phyloP scores from a whole-genome alignment of 2,113 vertebrate genomes.

The Romanogobio albipinnatus region DNA sequence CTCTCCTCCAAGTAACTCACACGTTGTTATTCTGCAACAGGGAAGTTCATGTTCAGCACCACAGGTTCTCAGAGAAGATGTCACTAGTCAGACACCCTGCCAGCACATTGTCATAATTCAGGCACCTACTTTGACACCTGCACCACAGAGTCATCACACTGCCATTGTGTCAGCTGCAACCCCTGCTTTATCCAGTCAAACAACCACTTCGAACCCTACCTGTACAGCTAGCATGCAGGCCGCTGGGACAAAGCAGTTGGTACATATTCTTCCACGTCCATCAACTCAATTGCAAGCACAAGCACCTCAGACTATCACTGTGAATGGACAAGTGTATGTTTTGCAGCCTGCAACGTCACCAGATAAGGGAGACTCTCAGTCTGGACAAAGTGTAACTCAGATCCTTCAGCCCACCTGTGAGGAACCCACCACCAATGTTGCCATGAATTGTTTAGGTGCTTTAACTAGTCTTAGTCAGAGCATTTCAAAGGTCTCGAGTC shows the following conservation, averaged over 20 bases:
- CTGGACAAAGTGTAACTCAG: slow-evolving; percentile 82
- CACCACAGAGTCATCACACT: slow-evolving; percentile 76
- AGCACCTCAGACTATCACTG: slow-evolving; percentile 92
- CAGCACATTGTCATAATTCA: slow-evolving; percentile 99
- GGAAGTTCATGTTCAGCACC: slow-evolving; percentile 81
- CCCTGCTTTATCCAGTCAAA: slow-evolving; percentile 74
- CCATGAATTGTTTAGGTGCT: slow-evolving; percentile 93
- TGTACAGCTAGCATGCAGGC: slow-evolving; percentile 82
- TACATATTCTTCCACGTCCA: slow-evolving; percentile 95
- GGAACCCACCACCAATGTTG: slow-evolving; percentile 92
- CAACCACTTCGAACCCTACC: slow-evolving; percentile 71
- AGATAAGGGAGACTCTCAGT: slow-evolving; percentile 81
- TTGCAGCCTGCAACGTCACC: slow-evolving; percentile 91
- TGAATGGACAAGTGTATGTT: slow-evolving; percentile 96
- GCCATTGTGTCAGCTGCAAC: slow-evolving; percentile 79
- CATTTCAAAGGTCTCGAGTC: slow-evolving; percentile 90
- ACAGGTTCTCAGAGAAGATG: slow-evolving; percentile 84
- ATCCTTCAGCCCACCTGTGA: slow-evolving; percentile 93
- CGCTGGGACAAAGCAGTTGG: slow-evolving; percentile 92
- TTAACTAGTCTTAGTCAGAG: slow-evolving; percentile 96
- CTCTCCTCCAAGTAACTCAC: slow-evolving; percentile 81
- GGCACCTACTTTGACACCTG: slow-evolving; percentile 85
- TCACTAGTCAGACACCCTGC: slow-evolving; percentile 85
- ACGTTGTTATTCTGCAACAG: slow-evolving; percentile 94
- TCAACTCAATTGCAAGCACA: slow-evolving; percentile 76